These are phyloP conservation scores for Neostethus bicornis DNA, from an alignment of 2,797 vertebrate species.

Conservation along the genomic window DNA sequence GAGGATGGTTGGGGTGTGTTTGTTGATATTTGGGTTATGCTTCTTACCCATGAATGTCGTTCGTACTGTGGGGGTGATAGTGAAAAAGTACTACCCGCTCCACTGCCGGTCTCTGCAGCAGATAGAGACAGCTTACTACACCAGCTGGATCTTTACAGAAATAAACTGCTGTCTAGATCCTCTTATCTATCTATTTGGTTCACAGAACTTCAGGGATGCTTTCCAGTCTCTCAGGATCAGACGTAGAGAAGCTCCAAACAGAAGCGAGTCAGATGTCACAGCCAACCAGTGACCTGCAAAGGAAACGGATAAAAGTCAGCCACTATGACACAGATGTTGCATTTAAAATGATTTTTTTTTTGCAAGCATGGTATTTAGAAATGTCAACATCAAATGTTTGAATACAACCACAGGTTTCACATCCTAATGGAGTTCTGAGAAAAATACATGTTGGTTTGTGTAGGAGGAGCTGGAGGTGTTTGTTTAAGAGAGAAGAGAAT, in stretches of 20 bases:
- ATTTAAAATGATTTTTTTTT: too few species aligned
- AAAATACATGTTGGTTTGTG: too few species aligned
- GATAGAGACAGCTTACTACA: constrained; percentile 63
- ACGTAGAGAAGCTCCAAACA: constrained; percentile 19
- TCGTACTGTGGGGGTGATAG: constrained; percentile 52
- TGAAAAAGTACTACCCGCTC: constrained; percentile 49
- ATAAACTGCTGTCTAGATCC: constrained; percentile 78
- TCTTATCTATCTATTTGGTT: constrained; percentile 72
- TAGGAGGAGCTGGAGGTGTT: too few species aligned
- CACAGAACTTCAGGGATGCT: constrained; percentile 55
- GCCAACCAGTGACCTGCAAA: constrained; percentile 23
- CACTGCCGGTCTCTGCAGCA: constrained; percentile 42
- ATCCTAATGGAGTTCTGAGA: too few species aligned
- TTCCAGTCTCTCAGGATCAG: constrained; percentile 53
- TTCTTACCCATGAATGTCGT: constrained; percentile 76
- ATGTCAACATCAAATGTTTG: too few species aligned
- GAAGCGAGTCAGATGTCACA: constrained; percentile 55
- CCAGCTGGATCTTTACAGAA: constrained; percentile 65
- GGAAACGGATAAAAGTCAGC: too few species aligned
- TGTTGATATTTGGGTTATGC: constrained; percentile 75
- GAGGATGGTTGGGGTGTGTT: constrained; percentile 66
- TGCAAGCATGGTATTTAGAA: too few species aligned
- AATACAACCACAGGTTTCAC: too few species aligned
- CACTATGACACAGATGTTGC: too few species aligned
- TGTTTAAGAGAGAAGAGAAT: too few species aligned